Percentiles rank a stretch among this genome's conserved stretches.
phyloP scores from a whole-genome alignment of 1,140 invertebrate species.

The Onthophagus taurus region DNA sequence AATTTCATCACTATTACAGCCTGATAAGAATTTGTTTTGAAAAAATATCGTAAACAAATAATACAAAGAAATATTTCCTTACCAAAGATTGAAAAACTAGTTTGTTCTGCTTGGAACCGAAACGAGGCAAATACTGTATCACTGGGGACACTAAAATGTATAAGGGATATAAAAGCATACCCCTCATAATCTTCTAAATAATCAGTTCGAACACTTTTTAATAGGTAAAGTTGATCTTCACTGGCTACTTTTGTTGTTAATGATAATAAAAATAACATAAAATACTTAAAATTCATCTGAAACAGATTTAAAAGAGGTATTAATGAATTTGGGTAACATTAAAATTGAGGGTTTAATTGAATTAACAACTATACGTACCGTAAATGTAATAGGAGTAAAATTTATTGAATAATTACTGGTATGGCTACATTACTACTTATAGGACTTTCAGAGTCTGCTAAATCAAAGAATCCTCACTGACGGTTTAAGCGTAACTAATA shows the following conservation, averaged over 20 bases:
- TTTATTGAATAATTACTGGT: no score
- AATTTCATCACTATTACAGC: slow-evolving; percentile 48
- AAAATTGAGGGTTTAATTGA: no score
- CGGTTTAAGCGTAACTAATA: no score
- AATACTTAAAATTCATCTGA: no score
- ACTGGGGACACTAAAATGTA: slow-evolving; percentile 30
- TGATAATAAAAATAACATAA: slow-evolving; percentile 1
- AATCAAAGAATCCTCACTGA: no score
- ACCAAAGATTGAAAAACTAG: slow-evolving; percentile 28
- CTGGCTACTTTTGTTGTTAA: neutral
- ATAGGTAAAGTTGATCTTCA: slow-evolving; percentile 2
- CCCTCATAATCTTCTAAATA: slow-evolving; percentile 26
- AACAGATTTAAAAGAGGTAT: no score
- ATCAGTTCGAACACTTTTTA: slow-evolving; percentile 21
- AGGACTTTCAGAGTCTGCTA: no score
- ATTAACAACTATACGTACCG: no score
- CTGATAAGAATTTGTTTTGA: slow-evolving; percentile 34
- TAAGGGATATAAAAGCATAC: slow-evolving; percentile 26
- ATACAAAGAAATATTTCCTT: slow-evolving; percentile 19
- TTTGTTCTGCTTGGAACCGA: slow-evolving; percentile 26
- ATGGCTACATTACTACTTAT: no score
- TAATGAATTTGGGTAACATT: no score
- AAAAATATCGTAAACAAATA: slow-evolving; percentile 2
- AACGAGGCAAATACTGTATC: slow-evolving; percentile 28
- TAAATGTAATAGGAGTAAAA: no score